phyloP scores from a whole-genome alignment of 1,140 invertebrate genomes.

The Leptonema lineaticorne region DNA sequence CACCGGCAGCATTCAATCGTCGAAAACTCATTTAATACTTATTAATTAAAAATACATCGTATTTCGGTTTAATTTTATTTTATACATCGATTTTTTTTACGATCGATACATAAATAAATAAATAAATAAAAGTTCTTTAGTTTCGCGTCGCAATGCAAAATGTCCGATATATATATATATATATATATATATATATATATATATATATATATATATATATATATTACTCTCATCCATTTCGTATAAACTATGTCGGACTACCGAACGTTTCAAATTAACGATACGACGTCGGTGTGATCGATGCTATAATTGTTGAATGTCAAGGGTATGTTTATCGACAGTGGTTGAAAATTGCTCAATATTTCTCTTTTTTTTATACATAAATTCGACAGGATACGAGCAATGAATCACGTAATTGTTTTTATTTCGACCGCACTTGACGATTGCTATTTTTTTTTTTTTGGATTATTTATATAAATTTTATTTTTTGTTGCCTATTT shows the following conservation, averaged over 20 bases:
- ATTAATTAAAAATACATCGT: no score
- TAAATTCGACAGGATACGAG: conserved; percentile 17
- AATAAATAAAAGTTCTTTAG: no score
- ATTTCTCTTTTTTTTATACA: conserved; percentile 23
- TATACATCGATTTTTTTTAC: no score
- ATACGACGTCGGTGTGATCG: conserved; percentile 30
- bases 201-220: background rate
- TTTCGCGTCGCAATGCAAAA: no score
- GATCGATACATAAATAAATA: no score
- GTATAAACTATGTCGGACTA: background rate
- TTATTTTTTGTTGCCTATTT: no score
- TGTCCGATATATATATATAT: background rate
- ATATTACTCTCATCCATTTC: background rate
- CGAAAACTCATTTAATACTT: no score
- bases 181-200: background rate
- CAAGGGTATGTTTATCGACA: conserved; percentile 23
- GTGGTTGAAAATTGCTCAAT: conserved; percentile 12
- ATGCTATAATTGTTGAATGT: conserved; percentile 40
- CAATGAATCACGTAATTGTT: conserved; percentile 32
- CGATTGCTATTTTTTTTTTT: no score
- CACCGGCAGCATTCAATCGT: no score
- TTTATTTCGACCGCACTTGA: background rate
- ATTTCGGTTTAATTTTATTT: no score
- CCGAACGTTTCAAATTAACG: conserved; percentile 7
- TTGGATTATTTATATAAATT: no score